Base-by-base conservation (phyloP, 1,140 invertebrate genomes). In the Latrodectus geometricus region DNA sequence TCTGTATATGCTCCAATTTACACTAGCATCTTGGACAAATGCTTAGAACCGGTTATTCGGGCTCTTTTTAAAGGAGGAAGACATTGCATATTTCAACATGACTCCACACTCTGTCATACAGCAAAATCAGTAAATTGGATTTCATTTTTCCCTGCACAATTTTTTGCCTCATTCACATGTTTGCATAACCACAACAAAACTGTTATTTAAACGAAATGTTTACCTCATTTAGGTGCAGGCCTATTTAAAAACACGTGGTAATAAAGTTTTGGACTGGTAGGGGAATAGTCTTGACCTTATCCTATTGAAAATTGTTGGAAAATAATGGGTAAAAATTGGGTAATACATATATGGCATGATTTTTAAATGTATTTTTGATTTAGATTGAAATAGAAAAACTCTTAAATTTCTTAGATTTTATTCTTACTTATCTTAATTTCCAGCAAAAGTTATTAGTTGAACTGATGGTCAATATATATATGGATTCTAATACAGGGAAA, bases 221-320 rank as follows among this genome's bases (percentile, higher is more conserved):
- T 54, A 52, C 54, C 17, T 4, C 15, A 76, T 54, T 76, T 76
- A 54, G 50, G 49, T 76, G 49, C 49, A 54, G 74, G 4, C 14
- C 17, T 76, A 52, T 76, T 49, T 20, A 9, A 54, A 2, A 52
- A 76, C 50, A 76, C 8, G 7, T 54, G 74, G 74, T 50, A 81
- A 70, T 61, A 70, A 52, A 72, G n/a, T 70, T 81, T 72, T 70
- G 7, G 48, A 72, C 15, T 81, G 75, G 49, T 1, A 48, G 56
- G n/a, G 48, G 68, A 72, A 81, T 20, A 8, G 35, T 49, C 48
- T 50, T 69, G 66, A n/a, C n/a, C n/a, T n/a, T n/a, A 52, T 81
- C 21, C 70, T 48, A 54, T 70, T 81, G 66, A 81, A 81, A 81
- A 49, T 21, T 81, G 4, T 70, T 72, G n/a, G n/a, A n/a, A n/a